Conservation (phyloP, 2,797 vertebrate genomes). For the Sebastolobus altivelis region DNA sequence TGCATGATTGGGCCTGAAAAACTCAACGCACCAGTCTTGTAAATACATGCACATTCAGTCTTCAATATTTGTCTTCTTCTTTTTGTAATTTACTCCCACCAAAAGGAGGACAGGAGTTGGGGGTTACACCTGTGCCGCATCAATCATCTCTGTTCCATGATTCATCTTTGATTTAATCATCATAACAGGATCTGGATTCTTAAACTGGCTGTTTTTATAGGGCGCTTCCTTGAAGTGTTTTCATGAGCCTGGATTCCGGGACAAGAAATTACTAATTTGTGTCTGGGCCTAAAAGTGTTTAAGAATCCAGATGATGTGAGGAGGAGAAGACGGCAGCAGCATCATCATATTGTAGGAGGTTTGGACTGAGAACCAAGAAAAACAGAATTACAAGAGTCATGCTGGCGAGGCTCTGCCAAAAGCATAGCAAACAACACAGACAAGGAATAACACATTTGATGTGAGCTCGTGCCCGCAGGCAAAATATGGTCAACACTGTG, state of each 20-base stretch:
- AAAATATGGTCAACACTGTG: conserved; percentile 10
- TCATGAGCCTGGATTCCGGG: background rate
- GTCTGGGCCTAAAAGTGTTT: conserved; percentile 31
- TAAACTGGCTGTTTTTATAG: conserved; percentile 32
- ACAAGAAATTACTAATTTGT: conserved; percentile 15
- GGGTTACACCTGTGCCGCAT: conserved; percentile 58
- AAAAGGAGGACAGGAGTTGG: conserved; percentile 18
- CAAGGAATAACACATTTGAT: conserved; percentile 24
- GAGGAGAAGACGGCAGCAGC: conserved; percentile 33
- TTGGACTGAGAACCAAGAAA: conserved; percentile 22
- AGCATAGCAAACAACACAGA: conserved; percentile 13
- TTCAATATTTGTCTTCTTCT: background rate
- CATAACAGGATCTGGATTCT: conserved; percentile 55
- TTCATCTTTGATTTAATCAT: conserved; percentile 65
- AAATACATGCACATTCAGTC: background rate
- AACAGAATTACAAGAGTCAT: conserved; percentile 17
- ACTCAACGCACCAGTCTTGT: background rate
- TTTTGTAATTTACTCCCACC: background rate
- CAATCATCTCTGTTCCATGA: conserved; percentile 64
- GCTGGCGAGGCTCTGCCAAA: conserved; percentile 16
- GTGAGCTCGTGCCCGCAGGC: conserved; percentile 19
- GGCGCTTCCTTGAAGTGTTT: conserved; percentile 22
- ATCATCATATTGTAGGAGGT: conserved; percentile 32
- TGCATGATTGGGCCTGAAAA: background rate
- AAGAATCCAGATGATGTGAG: conserved; percentile 54